Conservation (phyloP, 2,888 invertebrate species). For the Lamproptera curius region DNA sequence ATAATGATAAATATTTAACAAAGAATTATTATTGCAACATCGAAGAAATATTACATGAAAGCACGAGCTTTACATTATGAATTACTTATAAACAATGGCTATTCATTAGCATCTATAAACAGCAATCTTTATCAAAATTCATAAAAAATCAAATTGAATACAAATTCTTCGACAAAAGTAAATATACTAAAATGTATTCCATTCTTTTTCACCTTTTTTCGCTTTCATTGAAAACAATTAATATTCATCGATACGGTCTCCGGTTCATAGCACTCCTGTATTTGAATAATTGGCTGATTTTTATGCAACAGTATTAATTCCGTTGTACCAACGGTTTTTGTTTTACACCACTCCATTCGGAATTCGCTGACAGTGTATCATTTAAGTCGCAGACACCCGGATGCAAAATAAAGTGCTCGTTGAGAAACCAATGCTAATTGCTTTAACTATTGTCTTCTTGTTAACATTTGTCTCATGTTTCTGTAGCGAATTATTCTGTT, state of each 20-base stretch:
- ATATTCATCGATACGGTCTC: slow-evolving; percentile 70
- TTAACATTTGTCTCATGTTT: slow-evolving; percentile 15
- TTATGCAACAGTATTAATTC: slow-evolving; percentile 75
- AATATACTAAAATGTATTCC: slow-evolving; percentile 8
- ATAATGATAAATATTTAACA: no score
- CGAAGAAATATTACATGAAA: no score
- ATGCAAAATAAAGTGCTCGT: slow-evolving; percentile 18
- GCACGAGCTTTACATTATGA: no score
- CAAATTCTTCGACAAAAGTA: slow-evolving; percentile 1
- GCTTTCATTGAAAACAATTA: slow-evolving; percentile 61
- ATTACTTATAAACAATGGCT: no score
- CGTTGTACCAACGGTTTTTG: slow-evolving; percentile 65
- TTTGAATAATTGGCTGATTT: slow-evolving; percentile 78
- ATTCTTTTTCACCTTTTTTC: slow-evolving; percentile 29
- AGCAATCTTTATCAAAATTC: no score
- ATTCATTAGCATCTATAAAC: no score
- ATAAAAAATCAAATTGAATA: not conserved
- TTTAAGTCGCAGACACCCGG: slow-evolving; percentile 20
- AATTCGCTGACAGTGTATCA: slow-evolving; percentile 31
- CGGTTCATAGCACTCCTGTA: slow-evolving; percentile 56
- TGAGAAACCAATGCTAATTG: slow-evolving; percentile 19
- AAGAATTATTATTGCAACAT: no score
- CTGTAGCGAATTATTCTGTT: no score
- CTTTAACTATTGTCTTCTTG: slow-evolving; percentile 11
- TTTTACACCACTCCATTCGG: slow-evolving; percentile 44